A percentile compares a stretch with the other conserved stretches of the same genome.
These are phyloP conservation scores for Tenodera sinensis DNA, from an alignment of 2,888 invertebrate species.

Conservation along the genomic window DNA sequence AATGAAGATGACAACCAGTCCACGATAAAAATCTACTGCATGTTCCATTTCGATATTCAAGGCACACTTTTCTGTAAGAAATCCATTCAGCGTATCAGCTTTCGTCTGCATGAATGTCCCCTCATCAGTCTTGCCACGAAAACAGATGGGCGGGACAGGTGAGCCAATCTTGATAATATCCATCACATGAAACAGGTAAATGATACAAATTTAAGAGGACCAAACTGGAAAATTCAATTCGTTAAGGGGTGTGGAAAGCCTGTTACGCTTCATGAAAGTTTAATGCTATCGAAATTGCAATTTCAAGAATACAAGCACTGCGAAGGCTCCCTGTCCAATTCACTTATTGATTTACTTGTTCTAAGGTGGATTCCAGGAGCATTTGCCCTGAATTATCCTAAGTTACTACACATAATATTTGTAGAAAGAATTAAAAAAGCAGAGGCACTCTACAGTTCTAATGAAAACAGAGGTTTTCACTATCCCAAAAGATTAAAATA, in stretches of 20 bases:
- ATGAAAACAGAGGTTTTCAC: too few relatives aligned
- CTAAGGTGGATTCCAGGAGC: too few relatives aligned
- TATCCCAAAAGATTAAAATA: too few relatives aligned
- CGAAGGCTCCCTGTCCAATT: background rate
- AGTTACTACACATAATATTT: too few relatives aligned
- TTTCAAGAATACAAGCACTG: background rate
- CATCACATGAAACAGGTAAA: background rate
- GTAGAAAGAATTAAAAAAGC: too few relatives aligned
- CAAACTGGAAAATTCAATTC: background rate
- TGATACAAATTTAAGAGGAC: background rate
- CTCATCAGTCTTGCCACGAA: background rate
- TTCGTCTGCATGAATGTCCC: background rate
- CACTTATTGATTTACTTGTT: background rate
- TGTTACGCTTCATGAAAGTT: background rate
- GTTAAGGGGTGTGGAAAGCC: background rate
- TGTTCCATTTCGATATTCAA: background rate
- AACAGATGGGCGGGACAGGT: background rate
- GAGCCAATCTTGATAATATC: background rate
- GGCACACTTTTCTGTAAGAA: background rate
- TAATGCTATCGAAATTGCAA: background rate
- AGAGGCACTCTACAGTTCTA: too few relatives aligned
- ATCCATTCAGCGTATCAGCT: background rate
- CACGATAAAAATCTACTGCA: background rate
- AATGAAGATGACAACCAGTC: background rate
- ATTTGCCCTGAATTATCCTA: too few relatives aligned